Evolutionary conservation across 2,797 vertebrate species (phyloP).

Genomic region (Selene dorsalis): DNA sequence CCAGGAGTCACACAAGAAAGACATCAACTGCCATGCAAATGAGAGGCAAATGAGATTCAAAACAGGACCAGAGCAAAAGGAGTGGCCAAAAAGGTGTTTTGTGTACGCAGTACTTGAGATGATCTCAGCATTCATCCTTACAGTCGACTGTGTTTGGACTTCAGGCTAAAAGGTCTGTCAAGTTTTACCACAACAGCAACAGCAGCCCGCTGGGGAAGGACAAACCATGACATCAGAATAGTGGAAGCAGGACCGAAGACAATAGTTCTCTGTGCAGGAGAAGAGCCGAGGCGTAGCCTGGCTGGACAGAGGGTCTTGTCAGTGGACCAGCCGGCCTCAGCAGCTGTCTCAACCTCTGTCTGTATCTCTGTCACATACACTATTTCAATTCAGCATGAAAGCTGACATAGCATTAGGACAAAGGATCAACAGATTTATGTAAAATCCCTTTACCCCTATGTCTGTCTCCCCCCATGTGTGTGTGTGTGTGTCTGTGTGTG

Average conservation of each 20-base stretch:
- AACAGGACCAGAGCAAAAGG: slow-evolving; percentile 47
- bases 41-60: slow-evolving; percentile 82
- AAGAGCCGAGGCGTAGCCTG: slow-evolving; percentile 75
- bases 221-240: slow-evolving; percentile 82
- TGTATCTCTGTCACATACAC: slow-evolving; percentile 64
- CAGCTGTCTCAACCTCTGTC: slow-evolving; percentile 80
- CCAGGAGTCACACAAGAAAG: slow-evolving; percentile 64
- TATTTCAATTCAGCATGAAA: slow-evolving; percentile 63
- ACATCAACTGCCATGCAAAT: slow-evolving; percentile 87
- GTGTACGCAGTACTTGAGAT: not conserved
- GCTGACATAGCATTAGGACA: slow-evolving; percentile 65
- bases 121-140: not conserved
- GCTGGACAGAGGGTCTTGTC: slow-evolving; percentile 81
- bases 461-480: slow-evolving; percentile 18
- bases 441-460: slow-evolving; percentile 59
- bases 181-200: slow-evolving; percentile 66
- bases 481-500: slow-evolving; percentile 32
- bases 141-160: slow-evolving; percentile 38
- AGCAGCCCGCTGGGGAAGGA: slow-evolving; percentile 65
- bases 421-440: slow-evolving; percentile 65
- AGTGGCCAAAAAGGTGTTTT: slow-evolving; percentile 42
- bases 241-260: slow-evolving; percentile 76
- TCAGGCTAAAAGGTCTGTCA: slow-evolving; percentile 41
- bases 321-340: slow-evolving; percentile 64
- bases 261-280: slow-evolving; percentile 81